phyloP scores from a whole-genome alignment of 2,113 vertebrate genomes.

The Lamprotornis superbus region DNA sequence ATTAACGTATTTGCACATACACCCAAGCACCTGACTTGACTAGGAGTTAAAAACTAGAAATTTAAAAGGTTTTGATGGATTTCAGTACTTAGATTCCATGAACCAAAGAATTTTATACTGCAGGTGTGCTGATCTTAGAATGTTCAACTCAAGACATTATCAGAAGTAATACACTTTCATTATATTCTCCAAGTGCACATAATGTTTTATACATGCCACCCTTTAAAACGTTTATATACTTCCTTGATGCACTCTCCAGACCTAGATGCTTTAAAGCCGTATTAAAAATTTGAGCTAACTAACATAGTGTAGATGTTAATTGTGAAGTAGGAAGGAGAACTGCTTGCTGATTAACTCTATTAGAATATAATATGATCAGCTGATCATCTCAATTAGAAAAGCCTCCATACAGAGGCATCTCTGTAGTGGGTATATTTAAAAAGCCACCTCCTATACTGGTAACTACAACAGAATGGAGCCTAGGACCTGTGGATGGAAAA shows the following conservation, averaged over 20 bases:
- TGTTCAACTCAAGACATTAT: not conserved
- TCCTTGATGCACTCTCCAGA: not conserved
- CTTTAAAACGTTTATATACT: not conserved
- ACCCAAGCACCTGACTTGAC: not conserved
- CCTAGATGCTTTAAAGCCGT: not conserved
- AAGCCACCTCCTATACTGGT: not conserved
- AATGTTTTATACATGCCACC: not conserved
- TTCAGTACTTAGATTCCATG: not conserved
- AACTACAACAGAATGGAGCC: not conserved
- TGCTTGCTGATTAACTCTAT: not conserved
- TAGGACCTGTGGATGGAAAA: not conserved
- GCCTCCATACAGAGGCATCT: not conserved
- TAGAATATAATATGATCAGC: too few species aligned
- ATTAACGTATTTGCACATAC: not conserved
- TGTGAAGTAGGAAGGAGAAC: not conserved
- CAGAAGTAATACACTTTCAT: not conserved
- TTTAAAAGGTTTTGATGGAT: not conserved
- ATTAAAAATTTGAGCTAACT: not conserved
- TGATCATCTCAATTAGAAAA: not conserved
- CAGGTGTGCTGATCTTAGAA: not conserved
- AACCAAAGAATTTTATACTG: not conserved
- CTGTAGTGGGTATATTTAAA: not conserved
- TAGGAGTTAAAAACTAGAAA: not conserved
- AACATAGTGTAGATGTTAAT: not conserved
- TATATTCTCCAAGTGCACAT: not conserved